Conservation (phyloP, 2,797 vertebrate genomes). For the Sitta carolinensis region DNA sequence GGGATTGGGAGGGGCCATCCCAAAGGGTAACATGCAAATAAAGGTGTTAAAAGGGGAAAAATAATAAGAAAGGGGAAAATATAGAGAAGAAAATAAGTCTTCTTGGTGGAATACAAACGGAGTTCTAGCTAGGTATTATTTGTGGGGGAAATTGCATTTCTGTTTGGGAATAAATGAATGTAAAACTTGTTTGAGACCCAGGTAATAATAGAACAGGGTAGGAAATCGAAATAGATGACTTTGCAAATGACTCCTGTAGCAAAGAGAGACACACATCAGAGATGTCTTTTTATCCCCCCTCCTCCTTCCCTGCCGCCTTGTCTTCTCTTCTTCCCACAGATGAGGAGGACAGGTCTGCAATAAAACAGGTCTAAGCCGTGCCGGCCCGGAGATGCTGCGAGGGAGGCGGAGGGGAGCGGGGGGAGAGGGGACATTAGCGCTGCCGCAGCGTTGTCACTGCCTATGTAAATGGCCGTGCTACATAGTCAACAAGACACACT, state of each 20-base stretch:
- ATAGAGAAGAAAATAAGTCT: constrained; percentile 71
- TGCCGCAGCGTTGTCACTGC: constrained; percentile 83
- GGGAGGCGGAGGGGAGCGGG: constrained; percentile 59
- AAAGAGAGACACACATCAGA: constrained; percentile 50
- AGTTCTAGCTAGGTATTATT: constrained; percentile 91
- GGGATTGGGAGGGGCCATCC: neutral
- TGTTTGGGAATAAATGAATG: constrained; percentile 80
- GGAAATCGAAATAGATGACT: constrained; percentile 89
- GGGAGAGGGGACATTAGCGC: constrained; percentile 81
- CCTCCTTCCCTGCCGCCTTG: neutral
- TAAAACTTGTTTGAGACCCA: constrained; percentile 80
- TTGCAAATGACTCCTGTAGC: constrained; percentile 79
- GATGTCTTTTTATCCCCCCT: constrained; percentile 59
- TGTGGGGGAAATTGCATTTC: constrained; percentile 87
- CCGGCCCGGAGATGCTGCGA: neutral
- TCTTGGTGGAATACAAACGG: constrained; percentile 85
- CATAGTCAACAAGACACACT: constrained; percentile 92
- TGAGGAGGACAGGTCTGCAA: constrained; percentile 87
- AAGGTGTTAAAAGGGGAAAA: constrained; percentile 16
- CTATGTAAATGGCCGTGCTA: constrained; percentile 92
- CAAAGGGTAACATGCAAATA: constrained; percentile 26
- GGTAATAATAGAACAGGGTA: constrained; percentile 88
- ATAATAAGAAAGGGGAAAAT: neutral
- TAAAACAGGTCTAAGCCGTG: constrained; percentile 82
- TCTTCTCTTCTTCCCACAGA: constrained; percentile 74